Evolutionary conservation across 2,113 vertebrate species (phyloP), one percentile per base, ranked within the genome.

Genomic region (Scalopus aquaticus): DNA sequence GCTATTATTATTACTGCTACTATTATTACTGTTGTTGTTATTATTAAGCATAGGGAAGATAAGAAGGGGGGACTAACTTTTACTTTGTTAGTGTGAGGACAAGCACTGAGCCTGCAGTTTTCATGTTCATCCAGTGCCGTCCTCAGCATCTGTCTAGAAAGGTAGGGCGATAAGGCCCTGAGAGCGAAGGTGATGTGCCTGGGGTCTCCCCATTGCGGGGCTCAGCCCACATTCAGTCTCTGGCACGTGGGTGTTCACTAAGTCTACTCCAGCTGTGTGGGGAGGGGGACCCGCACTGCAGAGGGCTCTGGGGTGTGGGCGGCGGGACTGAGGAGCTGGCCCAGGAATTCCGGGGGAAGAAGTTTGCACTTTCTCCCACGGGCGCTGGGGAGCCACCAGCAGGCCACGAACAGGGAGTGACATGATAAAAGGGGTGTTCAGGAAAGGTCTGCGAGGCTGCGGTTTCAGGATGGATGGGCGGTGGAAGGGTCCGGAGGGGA

Each of bases 391-490:
- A 96, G 96, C 93, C 92, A 78, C 86, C 42, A 90, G 90, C 96
- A 67, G 90, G 96, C 96, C 92, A 54, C 3, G 65, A 64, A 77
- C 87, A 49, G 96, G 97, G 97, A 96, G 96, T 84, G 95, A 97
- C 95, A 93, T 97, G 97, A 97, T 97, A 88, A 90, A 97, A 84
- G 73, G 96, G 90, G 97, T 97, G 96, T 95, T 94, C 30, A 0
- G 67, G 92, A 78, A 92, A 49, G 83, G 88, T 90, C 92, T 73
- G 76, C 0, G 30, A 0, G 39, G 67, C 97, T 97, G 97, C 44
- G 97, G 97, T 97, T 97, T 96, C 13, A 35, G 94, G 94, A 96
- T 93, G 96, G 90, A 97, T 95, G 88, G 92, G 80, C 10, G 0
- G 51, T 0, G 2, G 87, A 77, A 60, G 67, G 74, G 95, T 54